Percentiles rank a stretch among this genome's conserved stretches.
Conservation (phyloP, 2,888 invertebrate genomes). For the Terebella lapidaria region DNA sequence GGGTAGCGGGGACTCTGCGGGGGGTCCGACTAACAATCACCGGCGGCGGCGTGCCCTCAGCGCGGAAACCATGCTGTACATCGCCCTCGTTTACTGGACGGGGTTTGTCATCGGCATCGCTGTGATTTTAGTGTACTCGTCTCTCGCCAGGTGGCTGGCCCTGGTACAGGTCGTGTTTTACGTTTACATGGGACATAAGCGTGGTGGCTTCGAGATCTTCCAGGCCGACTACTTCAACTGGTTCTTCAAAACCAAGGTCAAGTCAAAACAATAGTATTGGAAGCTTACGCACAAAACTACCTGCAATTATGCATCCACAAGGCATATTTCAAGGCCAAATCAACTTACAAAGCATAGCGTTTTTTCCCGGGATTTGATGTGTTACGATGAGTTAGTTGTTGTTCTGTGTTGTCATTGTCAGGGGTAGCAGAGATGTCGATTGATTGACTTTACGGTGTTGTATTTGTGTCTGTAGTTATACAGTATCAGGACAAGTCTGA, state of each 20-base stretch:
- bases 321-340: no score
- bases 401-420: no score
- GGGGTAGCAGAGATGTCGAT: no score
- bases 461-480: no score
- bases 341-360: no score
- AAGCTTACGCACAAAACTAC: no score
- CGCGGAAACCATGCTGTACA: neutral
- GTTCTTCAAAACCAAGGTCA: neutral
- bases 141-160: neutral
- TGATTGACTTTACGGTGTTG: no score
- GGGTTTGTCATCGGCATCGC: constrained; percentile 1
- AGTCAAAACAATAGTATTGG: neutral
- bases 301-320: no score
- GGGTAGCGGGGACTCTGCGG: neutral
- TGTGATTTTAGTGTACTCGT: neutral
- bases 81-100: constrained; percentile 3
- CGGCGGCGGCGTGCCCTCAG: neutral
- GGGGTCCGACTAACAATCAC: neutral
- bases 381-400: no score
- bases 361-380: no score
- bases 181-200: constrained; percentile 1
- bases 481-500: no score
- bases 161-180: neutral
- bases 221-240: constrained; percentile 8
- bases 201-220: constrained; percentile 7